phyloP scores from a whole-genome alignment of 2,888 invertebrate species.

The Muschampia staudingeri region DNA sequence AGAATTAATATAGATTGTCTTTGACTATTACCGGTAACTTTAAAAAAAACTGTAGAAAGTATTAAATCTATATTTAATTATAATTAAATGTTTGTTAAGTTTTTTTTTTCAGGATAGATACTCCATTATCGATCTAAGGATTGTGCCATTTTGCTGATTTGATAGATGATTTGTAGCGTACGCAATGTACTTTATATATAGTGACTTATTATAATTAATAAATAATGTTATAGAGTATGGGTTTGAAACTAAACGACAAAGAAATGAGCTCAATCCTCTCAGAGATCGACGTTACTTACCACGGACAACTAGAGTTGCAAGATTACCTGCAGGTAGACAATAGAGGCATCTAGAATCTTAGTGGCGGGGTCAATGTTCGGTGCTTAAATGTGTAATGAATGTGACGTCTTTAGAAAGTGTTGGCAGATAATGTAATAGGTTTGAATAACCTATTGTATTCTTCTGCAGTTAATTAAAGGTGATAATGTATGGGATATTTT shows the following conservation, averaged over 20 bases:
- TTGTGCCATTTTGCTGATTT: too few relatives aligned
- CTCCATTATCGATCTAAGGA: not conserved
- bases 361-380: constrained; percentile 59
- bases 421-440: constrained; percentile 14
- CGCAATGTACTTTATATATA: too few relatives aligned
- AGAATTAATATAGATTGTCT: too few relatives aligned
- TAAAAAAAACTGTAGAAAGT: too few relatives aligned
- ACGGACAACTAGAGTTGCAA: constrained; percentile 97
- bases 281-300: constrained; percentile 96
- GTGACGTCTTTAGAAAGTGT: constrained; percentile 27
- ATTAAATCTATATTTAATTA: too few relatives aligned
- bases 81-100: too few relatives aligned
- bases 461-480: not conserved
- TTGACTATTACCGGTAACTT: too few relatives aligned
- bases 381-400: constrained; percentile 21
- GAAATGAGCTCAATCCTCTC: constrained; percentile 95
- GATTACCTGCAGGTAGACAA: constrained; percentile 97
- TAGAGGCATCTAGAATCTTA: constrained; percentile 37
- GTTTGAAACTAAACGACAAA: constrained; percentile 92
- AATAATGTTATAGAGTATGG: constrained; percentile 91
- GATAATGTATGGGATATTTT: constrained; percentile 23
- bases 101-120: not conserved
- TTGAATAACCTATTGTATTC: not conserved
- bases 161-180: too few relatives aligned
- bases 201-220: not conserved